These are phyloP conservation scores for Pseudorhiza aurosa DNA, from an alignment of 30 jellyfish, hydroid and myxozoan species.

Conservation along the genomic window DNA sequence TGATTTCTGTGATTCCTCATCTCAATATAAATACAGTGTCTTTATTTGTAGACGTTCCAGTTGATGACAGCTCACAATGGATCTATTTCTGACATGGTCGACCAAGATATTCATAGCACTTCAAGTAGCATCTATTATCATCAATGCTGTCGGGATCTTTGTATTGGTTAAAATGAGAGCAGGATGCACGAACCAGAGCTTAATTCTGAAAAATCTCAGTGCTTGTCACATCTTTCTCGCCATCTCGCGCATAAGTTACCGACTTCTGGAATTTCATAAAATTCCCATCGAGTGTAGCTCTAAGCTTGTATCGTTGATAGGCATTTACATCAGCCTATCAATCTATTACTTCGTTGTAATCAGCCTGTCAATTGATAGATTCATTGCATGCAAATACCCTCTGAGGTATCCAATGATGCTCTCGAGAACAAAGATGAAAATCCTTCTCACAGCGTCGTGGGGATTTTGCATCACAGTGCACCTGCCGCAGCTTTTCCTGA, in stretches of 20 bases:
- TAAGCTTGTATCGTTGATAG: not conserved
- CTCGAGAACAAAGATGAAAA: slow-evolving; percentile 2
- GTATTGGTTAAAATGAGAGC: not conserved
- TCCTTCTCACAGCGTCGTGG: not conserved
- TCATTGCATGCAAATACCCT: slow-evolving; percentile 19
- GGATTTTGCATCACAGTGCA: not conserved
- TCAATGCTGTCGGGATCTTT: slow-evolving; percentile 9
- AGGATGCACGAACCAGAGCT: slow-evolving; percentile 3
- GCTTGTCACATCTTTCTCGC: slow-evolving; percentile 12
- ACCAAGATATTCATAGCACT: not conserved
- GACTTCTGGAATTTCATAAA: not conserved
- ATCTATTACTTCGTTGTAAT: slow-evolving; percentile 17
- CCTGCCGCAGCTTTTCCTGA: slow-evolving; percentile 15
- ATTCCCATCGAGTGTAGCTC: not conserved
- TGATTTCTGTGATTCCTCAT: no score
- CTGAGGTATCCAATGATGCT: slow-evolving; percentile 4
- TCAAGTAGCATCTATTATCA: not conserved
- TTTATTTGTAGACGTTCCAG: not conserved
- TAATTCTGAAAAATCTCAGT: slow-evolving; percentile 5
- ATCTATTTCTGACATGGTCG: not conserved
- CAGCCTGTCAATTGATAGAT: slow-evolving; percentile 10
- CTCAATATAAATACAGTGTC: no score
- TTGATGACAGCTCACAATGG: not conserved
- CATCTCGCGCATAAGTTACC: not conserved
- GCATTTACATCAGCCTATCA: slow-evolving; percentile 5